Evolutionary conservation across 2,113 vertebrate genomes (phyloP).

Genomic region (Ramphastos sulfuratus): DNA sequence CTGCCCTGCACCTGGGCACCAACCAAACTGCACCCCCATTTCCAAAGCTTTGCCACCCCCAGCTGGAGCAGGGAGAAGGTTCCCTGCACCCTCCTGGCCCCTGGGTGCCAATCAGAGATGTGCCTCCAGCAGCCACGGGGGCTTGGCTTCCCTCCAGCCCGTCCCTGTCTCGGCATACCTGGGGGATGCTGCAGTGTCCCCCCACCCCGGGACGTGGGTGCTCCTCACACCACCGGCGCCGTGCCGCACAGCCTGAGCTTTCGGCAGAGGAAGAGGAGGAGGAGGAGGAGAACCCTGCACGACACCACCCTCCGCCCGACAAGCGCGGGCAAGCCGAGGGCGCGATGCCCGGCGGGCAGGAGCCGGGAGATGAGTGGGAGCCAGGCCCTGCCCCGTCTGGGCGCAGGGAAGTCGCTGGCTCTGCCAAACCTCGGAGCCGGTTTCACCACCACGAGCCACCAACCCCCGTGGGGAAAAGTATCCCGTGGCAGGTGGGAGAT

Average conservation of each 20-base stretch:
- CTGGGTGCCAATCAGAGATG: fast-evolving
- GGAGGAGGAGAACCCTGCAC: background rate
- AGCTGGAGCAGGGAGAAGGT: background rate
- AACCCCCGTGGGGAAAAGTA: background rate
- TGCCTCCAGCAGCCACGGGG: background rate
- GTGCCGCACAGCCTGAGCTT: background rate
- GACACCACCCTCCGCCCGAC: background rate
- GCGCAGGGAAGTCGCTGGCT: background rate
- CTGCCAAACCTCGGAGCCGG: background rate
- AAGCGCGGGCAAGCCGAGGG: background rate
- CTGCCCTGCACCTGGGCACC: fast-evolving
- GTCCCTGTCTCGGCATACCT: background rate
- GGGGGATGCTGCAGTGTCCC: background rate
- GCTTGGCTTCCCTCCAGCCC: background rate
- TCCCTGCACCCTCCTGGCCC: background rate
- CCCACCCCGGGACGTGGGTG: background rate
- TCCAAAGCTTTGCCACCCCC: background rate
- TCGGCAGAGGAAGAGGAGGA: background rate
- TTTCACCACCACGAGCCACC: background rate
- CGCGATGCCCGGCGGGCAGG: background rate
- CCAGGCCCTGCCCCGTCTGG: constrained; percentile 34
- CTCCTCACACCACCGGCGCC: background rate
- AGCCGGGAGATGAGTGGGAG: constrained; percentile 47
- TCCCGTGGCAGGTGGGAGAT: background rate
- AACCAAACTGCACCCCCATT: background rate